Conservation (phyloP, 1,140 invertebrate species). For the Heliconius hewitsoni region DNA sequence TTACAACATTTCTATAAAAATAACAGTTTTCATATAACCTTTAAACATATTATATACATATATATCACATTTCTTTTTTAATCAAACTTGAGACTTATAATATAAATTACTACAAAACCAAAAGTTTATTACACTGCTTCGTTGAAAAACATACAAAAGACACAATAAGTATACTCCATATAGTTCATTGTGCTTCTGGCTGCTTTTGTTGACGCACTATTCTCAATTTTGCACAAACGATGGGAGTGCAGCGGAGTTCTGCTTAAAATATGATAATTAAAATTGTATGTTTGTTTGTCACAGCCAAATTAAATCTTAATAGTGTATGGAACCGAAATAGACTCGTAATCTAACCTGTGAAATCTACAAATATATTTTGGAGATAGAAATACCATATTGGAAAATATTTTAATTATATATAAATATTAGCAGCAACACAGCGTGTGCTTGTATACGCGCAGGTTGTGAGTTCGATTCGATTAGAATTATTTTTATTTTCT, state of each 20-base stretch:
- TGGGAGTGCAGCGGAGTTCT: conserved; percentile 10
- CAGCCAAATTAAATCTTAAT: not conserved
- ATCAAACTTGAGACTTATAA: conserved; percentile 18
- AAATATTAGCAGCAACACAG: too few relatives aligned
- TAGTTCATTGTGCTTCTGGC: conserved; percentile 38
- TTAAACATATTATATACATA: conserved; percentile 6
- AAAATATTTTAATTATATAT: too few relatives aligned
- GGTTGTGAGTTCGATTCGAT: too few relatives aligned
- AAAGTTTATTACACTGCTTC: conserved; percentile 36
- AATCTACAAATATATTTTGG: too few relatives aligned
- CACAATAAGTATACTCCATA: conserved; percentile 34
- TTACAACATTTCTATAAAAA: too few relatives aligned
- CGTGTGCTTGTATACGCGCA: too few relatives aligned
- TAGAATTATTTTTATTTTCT: too few relatives aligned
- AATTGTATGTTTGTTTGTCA: not conserved
- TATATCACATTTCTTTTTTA: not conserved
- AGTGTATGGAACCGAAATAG: not conserved
- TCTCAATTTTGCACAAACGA: conserved; percentile 27
- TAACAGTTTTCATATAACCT: not conserved
- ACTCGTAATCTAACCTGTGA: too few relatives aligned
- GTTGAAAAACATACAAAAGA: conserved; percentile 39
- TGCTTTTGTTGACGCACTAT: conserved; percentile 34
- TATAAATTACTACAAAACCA: conserved; percentile 35
- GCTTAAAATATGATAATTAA: conserved; percentile 14
- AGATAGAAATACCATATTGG: too few relatives aligned